Percentiles rank a stretch among this genome's conserved stretches.
Evolutionary conservation across 2,797 vertebrate genomes (phyloP).

Genomic region (Acrossocheilus wenchowensis): DNA sequence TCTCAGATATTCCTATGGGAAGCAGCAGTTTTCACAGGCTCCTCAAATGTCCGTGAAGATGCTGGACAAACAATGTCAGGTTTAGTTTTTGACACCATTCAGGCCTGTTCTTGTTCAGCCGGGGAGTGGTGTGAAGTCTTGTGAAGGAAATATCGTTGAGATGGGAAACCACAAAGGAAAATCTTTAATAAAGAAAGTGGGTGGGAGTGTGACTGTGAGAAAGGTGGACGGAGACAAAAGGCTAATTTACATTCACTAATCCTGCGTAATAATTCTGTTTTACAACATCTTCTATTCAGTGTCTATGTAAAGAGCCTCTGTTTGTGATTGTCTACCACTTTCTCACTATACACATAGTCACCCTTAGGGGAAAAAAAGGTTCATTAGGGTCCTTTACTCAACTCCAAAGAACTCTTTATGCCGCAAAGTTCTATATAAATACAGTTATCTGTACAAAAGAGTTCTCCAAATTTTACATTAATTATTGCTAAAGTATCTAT

Average conservation of each 20-base stretch:
- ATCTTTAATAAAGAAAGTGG: conserved; percentile 49
- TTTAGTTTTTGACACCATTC: conserved; percentile 58
- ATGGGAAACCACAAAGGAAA: conserved; percentile 57
- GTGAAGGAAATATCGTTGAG: conserved; percentile 39
- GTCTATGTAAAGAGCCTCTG: not conserved
- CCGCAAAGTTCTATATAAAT: not conserved
- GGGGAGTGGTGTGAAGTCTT: conserved; percentile 56
- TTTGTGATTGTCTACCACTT: not conserved
- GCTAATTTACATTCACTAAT: conserved; percentile 35
- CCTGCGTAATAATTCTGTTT: conserved; percentile 25
- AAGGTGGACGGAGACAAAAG: conserved; percentile 54
- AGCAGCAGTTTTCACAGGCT: conserved; percentile 67
- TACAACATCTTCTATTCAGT: conserved; percentile 23
- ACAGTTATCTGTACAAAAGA: not conserved
- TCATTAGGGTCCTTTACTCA: not conserved
- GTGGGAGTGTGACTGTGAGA: conserved; percentile 53
- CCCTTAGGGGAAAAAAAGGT: not conserved
- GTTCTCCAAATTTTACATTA: not conserved
- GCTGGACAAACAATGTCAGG: conserved; percentile 63
- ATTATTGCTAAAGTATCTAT: not conserved
- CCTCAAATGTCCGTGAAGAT: conserved; percentile 65
- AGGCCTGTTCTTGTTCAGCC: conserved; percentile 64
- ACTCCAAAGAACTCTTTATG: not conserved
- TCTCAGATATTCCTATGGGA: not conserved
- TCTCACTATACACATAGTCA: not conserved